phyloP scores from a whole-genome alignment of 2,888 invertebrate genomes.

The Synanthedon formicaeformis region DNA sequence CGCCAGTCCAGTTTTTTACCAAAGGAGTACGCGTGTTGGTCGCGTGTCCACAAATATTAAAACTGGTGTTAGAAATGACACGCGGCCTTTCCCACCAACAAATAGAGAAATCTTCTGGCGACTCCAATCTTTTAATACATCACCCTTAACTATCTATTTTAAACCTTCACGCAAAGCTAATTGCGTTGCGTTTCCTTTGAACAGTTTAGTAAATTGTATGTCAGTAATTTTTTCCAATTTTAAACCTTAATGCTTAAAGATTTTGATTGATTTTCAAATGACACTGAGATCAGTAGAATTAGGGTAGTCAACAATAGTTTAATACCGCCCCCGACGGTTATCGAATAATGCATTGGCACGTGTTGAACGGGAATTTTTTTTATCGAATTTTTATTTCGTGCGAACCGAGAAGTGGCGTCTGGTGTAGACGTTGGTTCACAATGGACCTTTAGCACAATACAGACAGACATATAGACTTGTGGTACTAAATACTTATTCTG shows the following conservation, averaged over 20 bases:
- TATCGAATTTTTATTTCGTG: slow-evolving; percentile 60
- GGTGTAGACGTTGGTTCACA: slow-evolving; percentile 43
- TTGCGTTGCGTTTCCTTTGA: background rate
- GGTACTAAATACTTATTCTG: too few relatives aligned
- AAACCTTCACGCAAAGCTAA: slow-evolving; percentile 8
- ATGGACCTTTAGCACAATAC: slow-evolving; percentile 13
- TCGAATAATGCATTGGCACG: slow-evolving; percentile 65
- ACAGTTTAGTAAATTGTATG: background rate
- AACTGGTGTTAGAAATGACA: slow-evolving; percentile 70
- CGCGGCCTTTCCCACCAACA: slow-evolving; percentile 69
- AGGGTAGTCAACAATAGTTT: slow-evolving; percentile 56
- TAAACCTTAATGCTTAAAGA: background rate
- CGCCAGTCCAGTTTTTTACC: slow-evolving; percentile 63
- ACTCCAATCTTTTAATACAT: slow-evolving; percentile 31
- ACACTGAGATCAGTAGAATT: slow-evolving; percentile 23
- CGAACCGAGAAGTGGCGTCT: slow-evolving; percentile 59
- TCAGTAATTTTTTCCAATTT: background rate
- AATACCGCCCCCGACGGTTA: slow-evolving; percentile 68
- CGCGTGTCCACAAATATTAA: slow-evolving; percentile 66
- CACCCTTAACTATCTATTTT: slow-evolving; percentile 9
- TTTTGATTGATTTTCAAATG: slow-evolving; percentile 16
- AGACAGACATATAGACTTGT: too few relatives aligned
- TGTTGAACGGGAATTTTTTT: slow-evolving; percentile 48
- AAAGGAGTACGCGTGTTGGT: slow-evolving; percentile 49
- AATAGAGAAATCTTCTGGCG: slow-evolving; percentile 55